Evolutionary conservation across 2,888 invertebrate genomes (phyloP).

Genomic region (Trissolcus japonicus): DNA sequence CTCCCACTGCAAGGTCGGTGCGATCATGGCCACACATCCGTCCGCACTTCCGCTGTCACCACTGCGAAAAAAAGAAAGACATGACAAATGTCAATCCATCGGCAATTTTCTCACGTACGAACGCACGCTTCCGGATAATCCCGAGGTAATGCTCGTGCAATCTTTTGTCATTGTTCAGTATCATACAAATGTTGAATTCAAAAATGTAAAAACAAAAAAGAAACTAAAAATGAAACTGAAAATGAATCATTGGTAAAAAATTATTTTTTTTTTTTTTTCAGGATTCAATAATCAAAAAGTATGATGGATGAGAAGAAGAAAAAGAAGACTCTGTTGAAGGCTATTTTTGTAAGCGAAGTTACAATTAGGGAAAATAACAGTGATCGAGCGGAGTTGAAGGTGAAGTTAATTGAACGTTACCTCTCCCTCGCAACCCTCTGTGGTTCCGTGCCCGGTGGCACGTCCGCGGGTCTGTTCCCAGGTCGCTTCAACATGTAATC

Average conservation of each 20-base stretch:
- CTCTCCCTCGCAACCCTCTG: slow-evolving; percentile 87
- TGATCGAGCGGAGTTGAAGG: slow-evolving; percentile 32
- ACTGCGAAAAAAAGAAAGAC: slow-evolving; percentile 68
- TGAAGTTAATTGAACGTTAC: slow-evolving; percentile 69
- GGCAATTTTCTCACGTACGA: slow-evolving; percentile 54
- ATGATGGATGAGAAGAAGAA: background rate
- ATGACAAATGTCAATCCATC: slow-evolving; percentile 45
- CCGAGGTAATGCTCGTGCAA: slow-evolving; percentile 37
- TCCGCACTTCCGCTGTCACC: slow-evolving; percentile 81
- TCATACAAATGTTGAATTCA: background rate
- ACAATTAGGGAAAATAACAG: slow-evolving; percentile 45
- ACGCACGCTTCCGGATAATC: slow-evolving; percentile 46
- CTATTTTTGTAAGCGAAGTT: background rate
- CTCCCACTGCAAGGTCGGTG: slow-evolving; percentile 88
- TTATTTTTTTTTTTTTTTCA: too few species aligned
- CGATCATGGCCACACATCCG: slow-evolving; percentile 87
- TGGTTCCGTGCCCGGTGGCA: slow-evolving; percentile 85
- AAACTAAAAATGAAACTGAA: background rate
- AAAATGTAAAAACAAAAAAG: background rate
- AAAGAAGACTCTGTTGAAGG: background rate
- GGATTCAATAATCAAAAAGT: too few species aligned
- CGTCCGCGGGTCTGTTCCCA: slow-evolving; percentile 78
- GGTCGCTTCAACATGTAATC: slow-evolving; percentile 84
- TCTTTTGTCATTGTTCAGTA: background rate
- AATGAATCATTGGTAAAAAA: background rate